phyloP scores from a whole-genome alignment of 1,140 invertebrate species.

The silkworm (Bombyx mori) region DNA sequence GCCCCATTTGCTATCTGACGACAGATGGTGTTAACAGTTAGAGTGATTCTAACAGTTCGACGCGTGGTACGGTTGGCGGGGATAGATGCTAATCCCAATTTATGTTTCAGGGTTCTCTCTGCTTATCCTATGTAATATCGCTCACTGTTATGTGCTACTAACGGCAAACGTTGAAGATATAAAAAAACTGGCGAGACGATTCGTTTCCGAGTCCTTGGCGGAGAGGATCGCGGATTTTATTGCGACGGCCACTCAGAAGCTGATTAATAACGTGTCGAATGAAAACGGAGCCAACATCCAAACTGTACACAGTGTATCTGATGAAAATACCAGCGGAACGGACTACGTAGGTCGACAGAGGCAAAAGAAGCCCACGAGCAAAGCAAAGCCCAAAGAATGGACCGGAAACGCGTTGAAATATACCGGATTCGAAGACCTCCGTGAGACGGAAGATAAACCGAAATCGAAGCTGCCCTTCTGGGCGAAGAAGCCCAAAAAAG shows the following conservation, averaged over 20 bases:
- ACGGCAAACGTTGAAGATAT: slow-evolving; percentile 46
- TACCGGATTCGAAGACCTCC: too few species aligned
- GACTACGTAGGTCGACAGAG: background rate
- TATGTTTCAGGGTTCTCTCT: slow-evolving; percentile 3
- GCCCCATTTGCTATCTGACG: too few species aligned
- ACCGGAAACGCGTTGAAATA: too few species aligned
- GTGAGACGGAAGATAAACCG: too few species aligned
- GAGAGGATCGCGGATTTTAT: slow-evolving; percentile 30
- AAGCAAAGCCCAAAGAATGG: background rate
- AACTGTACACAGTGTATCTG: background rate
- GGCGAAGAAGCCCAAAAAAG: too few species aligned
- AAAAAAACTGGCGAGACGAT: slow-evolving; percentile 35
- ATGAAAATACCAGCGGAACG: background rate
- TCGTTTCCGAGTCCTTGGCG: slow-evolving; percentile 29
- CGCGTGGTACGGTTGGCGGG: too few species aligned
- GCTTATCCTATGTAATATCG: slow-evolving; percentile 12
- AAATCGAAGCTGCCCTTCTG: too few species aligned
- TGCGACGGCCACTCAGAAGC: slow-evolving; percentile 9
- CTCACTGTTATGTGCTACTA: slow-evolving; percentile 28
- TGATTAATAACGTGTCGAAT: slow-evolving; percentile 7
- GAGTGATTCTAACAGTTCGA: too few species aligned
- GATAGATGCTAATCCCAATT: too few species aligned
- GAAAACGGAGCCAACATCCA: slow-evolving; percentile 12
- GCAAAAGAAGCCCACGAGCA: background rate
- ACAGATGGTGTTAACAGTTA: too few species aligned